phyloP scores from a whole-genome alignment of 2,797 vertebrate species.

The Gephyroberyx darwinii region DNA sequence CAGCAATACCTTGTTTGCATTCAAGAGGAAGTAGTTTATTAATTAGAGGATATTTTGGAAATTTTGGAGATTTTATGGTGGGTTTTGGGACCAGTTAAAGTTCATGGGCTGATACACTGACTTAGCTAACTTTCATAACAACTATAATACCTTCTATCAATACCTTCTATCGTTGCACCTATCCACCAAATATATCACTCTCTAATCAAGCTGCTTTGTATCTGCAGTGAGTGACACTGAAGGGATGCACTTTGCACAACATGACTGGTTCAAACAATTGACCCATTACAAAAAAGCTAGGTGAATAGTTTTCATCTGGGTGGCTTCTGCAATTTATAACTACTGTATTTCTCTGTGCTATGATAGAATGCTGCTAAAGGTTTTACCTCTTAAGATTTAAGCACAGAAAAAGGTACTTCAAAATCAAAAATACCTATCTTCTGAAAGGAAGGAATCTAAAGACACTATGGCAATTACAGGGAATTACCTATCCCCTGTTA shows the following conservation, averaged over 20 bases:
- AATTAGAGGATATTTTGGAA: neutral
- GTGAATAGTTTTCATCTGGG: neutral
- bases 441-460: neutral
- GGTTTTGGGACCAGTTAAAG: neutral
- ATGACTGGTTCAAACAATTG: slow-evolving; percentile 12
- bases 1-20: neutral
- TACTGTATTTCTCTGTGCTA: neutral
- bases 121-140: neutral
- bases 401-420: slow-evolving; percentile 14
- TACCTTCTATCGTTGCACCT: too few relatives aligned
- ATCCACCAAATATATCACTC: neutral
- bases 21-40: neutral
- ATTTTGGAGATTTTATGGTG: neutral
- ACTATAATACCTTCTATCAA: too few relatives aligned
- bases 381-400: slow-evolving; percentile 4
- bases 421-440: neutral
- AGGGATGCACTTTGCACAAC: neutral
- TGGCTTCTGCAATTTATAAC: neutral
- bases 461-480: neutral
- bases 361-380: slow-evolving; percentile 22
- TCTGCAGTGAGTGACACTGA: neutral
- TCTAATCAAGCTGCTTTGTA: slow-evolving; percentile 15
- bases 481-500: neutral
- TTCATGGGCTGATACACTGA: neutral
- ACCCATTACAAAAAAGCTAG: neutral